Percentiles rank a stretch among this genome's conserved stretches.
Evolutionary conservation across 92 coral and sea anemone genomes (phyloP).

Genomic region (Epizoanthus scotinus): DNA sequence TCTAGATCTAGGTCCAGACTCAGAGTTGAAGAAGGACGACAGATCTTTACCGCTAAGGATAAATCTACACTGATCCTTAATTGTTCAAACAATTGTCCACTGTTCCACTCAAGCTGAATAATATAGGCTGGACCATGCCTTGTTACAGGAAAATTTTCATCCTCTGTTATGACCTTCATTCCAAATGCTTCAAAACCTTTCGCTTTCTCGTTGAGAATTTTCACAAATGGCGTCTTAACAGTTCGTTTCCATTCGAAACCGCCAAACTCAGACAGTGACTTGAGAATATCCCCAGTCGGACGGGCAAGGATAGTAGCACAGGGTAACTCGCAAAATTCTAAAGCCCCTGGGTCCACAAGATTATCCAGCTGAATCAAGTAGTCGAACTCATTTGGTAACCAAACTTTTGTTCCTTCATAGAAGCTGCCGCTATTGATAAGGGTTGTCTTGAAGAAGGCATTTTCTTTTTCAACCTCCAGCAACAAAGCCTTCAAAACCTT

Average conservation of each 20-base stretch:
- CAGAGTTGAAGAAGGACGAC: conserved; percentile 5
- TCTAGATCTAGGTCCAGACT: not conserved
- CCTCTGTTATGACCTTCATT: conserved; percentile 4
- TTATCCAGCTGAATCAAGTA: conserved; percentile 7
- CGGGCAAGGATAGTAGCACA: not conserved
- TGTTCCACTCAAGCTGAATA: conserved; percentile 24
- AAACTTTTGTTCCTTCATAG: conserved; percentile 13
- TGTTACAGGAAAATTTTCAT: not conserved
- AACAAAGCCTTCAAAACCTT: conserved; percentile 12
- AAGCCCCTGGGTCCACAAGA: not conserved
- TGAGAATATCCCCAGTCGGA: not conserved
- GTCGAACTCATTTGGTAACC: conserved; percentile 1
- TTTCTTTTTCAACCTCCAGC: not conserved
- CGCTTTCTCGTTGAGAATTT: conserved; percentile 1
- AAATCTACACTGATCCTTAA: conserved; percentile 40
- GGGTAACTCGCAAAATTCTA: not conserved
- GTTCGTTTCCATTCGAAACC: not conserved
- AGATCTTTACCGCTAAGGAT: conserved; percentile 41
- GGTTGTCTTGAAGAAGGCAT: conserved; percentile 14
- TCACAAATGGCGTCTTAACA: conserved; percentile 34
- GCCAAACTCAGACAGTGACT: no score
- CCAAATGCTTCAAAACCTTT: conserved; percentile 38
- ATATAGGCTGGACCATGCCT: conserved; percentile 42
- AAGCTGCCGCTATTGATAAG: conserved; percentile 20
- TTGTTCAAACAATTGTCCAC: conserved; percentile 29